Evolutionary conservation across 2,113 vertebrate species (phyloP).

Genomic region (Tenebrosternarchus preto): DNA sequence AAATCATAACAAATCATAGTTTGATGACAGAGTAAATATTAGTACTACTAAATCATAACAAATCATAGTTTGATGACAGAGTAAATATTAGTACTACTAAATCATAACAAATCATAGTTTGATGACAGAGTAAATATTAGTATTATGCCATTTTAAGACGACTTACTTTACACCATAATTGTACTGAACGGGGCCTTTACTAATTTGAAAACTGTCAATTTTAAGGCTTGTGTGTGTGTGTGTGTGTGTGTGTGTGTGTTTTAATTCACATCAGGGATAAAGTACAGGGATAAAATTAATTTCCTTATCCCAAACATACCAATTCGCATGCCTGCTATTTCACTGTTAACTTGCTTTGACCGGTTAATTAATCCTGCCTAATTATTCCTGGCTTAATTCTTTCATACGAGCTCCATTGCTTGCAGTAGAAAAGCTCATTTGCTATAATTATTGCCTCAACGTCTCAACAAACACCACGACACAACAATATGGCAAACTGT

Average conservation of each 20-base stretch:
- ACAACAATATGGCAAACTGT: too few species aligned
- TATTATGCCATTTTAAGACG: not conserved
- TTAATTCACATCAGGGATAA: not conserved
- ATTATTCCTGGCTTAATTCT: not conserved
- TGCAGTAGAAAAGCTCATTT: too few species aligned
- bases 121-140: not conserved
- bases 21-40: not conserved
- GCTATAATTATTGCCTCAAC: too few species aligned
- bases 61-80: not conserved
- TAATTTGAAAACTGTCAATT: not conserved
- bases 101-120: not conserved
- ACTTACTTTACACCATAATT: not conserved
- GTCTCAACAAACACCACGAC: too few species aligned
- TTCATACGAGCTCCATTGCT: not conserved
- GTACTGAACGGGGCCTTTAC: not conserved
- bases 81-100: too few species aligned
- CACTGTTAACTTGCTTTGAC: not conserved
- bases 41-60: too few species aligned
- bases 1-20: not conserved
- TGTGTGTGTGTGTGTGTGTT: too few species aligned
- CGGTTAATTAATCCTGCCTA: not conserved
- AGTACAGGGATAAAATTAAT: not conserved
- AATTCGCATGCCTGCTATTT: not conserved
- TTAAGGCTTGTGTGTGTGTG: not conserved
- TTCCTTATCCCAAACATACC: not conserved